Evolutionary conservation across 1,140 invertebrate genomes (phyloP).

Genomic region (Solenopsis fugax): DNA sequence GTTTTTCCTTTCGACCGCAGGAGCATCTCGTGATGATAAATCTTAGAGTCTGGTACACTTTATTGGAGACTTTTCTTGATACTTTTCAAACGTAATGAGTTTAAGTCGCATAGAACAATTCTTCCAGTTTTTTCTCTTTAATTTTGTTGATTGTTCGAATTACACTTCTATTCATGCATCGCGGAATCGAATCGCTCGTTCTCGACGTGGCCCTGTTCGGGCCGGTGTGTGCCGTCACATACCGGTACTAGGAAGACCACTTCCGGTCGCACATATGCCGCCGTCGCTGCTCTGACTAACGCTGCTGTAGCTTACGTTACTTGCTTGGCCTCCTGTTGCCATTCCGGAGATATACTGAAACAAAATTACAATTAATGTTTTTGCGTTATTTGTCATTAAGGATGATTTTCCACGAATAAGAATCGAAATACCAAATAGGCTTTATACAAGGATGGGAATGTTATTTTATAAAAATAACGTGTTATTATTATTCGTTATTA

Average conservation of each 20-base stretch:
- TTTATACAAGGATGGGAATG: too few species aligned
- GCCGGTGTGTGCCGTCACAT: slow-evolving; percentile 84
- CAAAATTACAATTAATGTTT: slow-evolving; percentile 67
- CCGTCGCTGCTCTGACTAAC: slow-evolving; percentile 84
- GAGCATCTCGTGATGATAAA: background rate
- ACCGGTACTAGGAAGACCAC: slow-evolving; percentile 74
- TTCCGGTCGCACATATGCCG: slow-evolving; percentile 76
- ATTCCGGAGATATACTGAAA: slow-evolving; percentile 83
- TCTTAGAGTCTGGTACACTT: background rate
- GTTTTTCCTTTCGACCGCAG: background rate
- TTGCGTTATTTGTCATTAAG: background rate
- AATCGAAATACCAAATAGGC: background rate
- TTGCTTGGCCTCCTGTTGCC: slow-evolving; percentile 79
- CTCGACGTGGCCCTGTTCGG: slow-evolving; percentile 82
- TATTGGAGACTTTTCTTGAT: background rate
- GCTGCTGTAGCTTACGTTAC: slow-evolving; percentile 84
- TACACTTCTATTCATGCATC: slow-evolving; percentile 82
- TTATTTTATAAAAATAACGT: too few species aligned
- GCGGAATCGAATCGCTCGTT: slow-evolving; percentile 83
- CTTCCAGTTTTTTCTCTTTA: background rate
- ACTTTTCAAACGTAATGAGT: background rate
- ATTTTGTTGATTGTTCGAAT: too few species aligned
- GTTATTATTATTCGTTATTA: too few species aligned
- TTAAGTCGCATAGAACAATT: background rate
- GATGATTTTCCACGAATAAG: slow-evolving; percentile 13